Evolutionary conservation across 2,888 invertebrate species (phyloP).

Genomic region (Macaria notata): DNA sequence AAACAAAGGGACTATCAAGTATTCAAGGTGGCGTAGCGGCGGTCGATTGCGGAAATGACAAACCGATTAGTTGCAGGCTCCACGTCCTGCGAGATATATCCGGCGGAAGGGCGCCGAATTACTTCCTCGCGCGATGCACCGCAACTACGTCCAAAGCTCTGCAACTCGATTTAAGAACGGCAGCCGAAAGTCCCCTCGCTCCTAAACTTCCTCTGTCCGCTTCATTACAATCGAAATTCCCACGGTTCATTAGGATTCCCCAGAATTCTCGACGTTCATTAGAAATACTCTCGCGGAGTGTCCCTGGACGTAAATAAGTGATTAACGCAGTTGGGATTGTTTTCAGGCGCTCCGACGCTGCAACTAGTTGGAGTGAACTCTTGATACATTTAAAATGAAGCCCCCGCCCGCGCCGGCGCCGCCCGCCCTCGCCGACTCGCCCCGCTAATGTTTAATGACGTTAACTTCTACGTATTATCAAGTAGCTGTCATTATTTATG

Average conservation of each 20-base stretch:
- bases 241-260: slow-evolving; percentile 78
- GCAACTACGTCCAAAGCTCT: slow-evolving; percentile 62
- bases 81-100: slow-evolving; percentile 69
- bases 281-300: slow-evolving; percentile 71
- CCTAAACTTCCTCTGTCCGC: slow-evolving; percentile 52
- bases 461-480: no score
- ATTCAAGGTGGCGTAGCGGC: slow-evolving; percentile 62
- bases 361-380: slow-evolving; percentile 63
- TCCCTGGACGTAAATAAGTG: slow-evolving; percentile 78
- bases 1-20: slow-evolving; percentile 60
- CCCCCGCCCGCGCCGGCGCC: slow-evolving; percentile 27
- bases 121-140: slow-evolving; percentile 67
- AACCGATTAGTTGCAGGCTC: slow-evolving; percentile 75
- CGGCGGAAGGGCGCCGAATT: slow-evolving; percentile 71
- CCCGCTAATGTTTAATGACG: slow-evolving; percentile 60
- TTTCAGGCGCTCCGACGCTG: slow-evolving; percentile 65
- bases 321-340: slow-evolving; percentile 81
- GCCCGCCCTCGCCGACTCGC: slow-evolving; percentile 29
- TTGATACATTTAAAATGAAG: slow-evolving; percentile 77
- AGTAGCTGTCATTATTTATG: no score
- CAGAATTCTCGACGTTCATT: slow-evolving; percentile 75
- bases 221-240: slow-evolving; percentile 78
- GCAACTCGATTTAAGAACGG: slow-evolving; percentile 62
- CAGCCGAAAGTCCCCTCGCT: slow-evolving; percentile 44
- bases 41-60: slow-evolving; percentile 77